These are phyloP conservation scores for Elegia similella DNA, from an alignment of 2,888 invertebrate species.

Conservation along the genomic window DNA sequence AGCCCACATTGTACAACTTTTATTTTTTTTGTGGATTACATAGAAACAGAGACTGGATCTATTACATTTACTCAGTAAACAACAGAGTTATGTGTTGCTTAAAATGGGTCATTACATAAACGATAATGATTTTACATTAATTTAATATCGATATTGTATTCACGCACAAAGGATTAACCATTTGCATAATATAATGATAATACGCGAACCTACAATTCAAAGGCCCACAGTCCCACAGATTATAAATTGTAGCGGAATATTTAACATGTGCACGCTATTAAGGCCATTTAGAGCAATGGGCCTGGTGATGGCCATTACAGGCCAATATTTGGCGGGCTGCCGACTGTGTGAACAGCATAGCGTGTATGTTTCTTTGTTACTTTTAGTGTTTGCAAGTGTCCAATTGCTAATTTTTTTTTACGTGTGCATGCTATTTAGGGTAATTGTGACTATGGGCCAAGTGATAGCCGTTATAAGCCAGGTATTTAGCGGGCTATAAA, in stretches of 20 bases:
- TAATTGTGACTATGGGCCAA: constrained; percentile 64
- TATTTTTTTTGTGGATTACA: too few species aligned
- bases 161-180: background rate
- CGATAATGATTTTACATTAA: background rate
- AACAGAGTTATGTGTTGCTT: too few species aligned
- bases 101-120: background rate
- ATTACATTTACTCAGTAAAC: too few species aligned
- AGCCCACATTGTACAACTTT: too few species aligned
- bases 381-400: too few species aligned
- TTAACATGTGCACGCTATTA: constrained; percentile 48
- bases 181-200: background rate
- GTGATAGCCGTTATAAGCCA: constrained; percentile 55
- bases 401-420: background rate
- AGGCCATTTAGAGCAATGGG: constrained; percentile 66
- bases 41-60: too few species aligned
- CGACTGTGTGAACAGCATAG: constrained; percentile 31
- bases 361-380: background rate
- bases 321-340: constrained; percentile 48
- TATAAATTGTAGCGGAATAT: constrained; percentile 21
- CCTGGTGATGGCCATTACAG: constrained; percentile 53
- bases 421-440: constrained; percentile 57
- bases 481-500: constrained; percentile 48
- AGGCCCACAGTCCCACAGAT: background rate
- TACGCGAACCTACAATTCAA: background rate
- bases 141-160: background rate